Conservation (phyloP, 2,113 vertebrate genomes). For the Cyprinodon variegatus region DNA sequence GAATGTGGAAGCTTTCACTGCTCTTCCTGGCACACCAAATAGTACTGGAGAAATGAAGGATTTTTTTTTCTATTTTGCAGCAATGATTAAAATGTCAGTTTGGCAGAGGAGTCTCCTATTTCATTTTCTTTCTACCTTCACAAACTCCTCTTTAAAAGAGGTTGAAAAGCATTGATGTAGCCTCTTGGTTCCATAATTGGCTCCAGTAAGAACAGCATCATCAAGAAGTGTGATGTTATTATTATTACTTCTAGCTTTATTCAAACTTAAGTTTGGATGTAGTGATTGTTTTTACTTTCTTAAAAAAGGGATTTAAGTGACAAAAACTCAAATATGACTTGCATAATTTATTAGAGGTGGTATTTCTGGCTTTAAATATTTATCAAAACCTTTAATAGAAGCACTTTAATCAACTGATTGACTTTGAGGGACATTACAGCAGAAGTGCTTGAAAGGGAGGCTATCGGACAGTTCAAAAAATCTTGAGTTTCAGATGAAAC, state of each 20-base stretch:
- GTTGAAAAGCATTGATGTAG: constrained; percentile 30
- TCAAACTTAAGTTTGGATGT: constrained; percentile 48
- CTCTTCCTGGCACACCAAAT: constrained; percentile 60
- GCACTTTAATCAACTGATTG: constrained; percentile 5
- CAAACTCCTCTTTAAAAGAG: constrained; percentile 38
- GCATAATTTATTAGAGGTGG: constrained; percentile 14
- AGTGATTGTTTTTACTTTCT: background rate
- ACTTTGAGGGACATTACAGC: background rate
- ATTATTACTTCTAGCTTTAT: constrained; percentile 31
- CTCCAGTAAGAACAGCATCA: constrained; percentile 36
- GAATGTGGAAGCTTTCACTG: constrained; percentile 44
- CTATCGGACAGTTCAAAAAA: constrained; percentile 38
- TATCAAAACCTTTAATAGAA: constrained; percentile 31
- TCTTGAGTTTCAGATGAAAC: constrained; percentile 26
- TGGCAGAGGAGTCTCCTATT: constrained; percentile 33
- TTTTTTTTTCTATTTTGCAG: constrained; percentile 33
- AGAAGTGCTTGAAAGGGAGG: constrained; percentile 4
- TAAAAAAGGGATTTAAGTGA: background rate
- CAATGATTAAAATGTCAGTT: constrained; percentile 53
- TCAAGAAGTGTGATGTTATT: constrained; percentile 45
- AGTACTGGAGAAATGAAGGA: constrained; percentile 11
- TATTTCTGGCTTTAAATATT: constrained; percentile 1
- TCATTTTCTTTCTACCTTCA: constrained; percentile 25
- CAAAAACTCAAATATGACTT: background rate
- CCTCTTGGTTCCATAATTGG: constrained; percentile 52